Evolutionary conservation across 2,113 vertebrate genomes (phyloP).

Genomic region (Chascanopsetta lugubris): DNA sequence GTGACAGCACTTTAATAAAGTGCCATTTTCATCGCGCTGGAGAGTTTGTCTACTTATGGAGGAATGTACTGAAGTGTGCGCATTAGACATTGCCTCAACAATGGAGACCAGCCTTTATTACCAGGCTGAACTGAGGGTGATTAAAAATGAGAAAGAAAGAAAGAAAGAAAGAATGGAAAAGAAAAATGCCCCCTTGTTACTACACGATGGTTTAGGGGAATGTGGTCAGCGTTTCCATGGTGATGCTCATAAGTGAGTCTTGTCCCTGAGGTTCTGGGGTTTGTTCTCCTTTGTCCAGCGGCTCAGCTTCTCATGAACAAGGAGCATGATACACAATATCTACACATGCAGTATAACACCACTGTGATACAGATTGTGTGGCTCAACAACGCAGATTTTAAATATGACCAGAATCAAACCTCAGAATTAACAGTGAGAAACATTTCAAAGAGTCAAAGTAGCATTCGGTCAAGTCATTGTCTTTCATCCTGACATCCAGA

Average conservation of each 20-base stretch:
- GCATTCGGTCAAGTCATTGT: too few species aligned
- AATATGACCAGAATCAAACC: too few species aligned
- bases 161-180: too few species aligned
- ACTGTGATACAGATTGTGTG: too few species aligned
- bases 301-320: too few species aligned
- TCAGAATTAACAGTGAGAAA: too few species aligned
- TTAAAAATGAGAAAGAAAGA: too few species aligned
- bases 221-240: constrained; percentile 56
- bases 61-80: background rate
- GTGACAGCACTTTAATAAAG: background rate
- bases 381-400: too few species aligned
- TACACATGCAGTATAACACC: too few species aligned
- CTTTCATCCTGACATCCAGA: too few species aligned
- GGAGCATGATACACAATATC: too few species aligned
- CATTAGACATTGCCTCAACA: background rate
- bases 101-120: constrained; percentile 22
- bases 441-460: too few species aligned
- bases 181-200: constrained; percentile 24
- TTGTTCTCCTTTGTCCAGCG: constrained; percentile 49
- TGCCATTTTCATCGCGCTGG: background rate
- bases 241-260: constrained; percentile 57
- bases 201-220: constrained; percentile 45
- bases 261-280: constrained; percentile 48
- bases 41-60: background rate
- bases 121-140: constrained; percentile 17